Evolutionary conservation across 30 jellyfish, hydroid and myxozoan genomes (phyloP).

Genomic region (Aurelia aurita): DNA sequence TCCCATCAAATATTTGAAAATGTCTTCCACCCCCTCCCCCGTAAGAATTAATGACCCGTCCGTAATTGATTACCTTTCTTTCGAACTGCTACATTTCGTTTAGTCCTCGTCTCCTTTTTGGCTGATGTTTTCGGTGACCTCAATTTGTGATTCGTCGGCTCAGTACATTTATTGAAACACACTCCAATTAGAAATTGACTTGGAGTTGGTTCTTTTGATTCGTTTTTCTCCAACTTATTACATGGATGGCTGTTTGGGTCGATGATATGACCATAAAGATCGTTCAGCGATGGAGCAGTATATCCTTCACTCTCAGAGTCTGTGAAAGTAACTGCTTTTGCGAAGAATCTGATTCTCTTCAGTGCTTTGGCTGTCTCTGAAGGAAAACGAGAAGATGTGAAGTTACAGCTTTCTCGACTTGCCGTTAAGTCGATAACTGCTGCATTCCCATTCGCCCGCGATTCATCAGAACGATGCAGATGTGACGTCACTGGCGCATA

Average conservation of each 20-base stretch:
- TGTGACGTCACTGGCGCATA: slow-evolving; percentile 13
- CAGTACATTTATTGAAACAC: slow-evolving; percentile 30
- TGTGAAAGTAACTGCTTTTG: slow-evolving; percentile 46
- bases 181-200: slow-evolving; percentile 48
- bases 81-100: not conserved
- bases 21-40: no score
- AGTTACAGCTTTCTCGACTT: no score
- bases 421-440: no score
- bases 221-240: slow-evolving; percentile 1
- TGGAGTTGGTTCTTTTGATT: slow-evolving; percentile 42
- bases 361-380: slow-evolving; percentile 52
- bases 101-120: slow-evolving; percentile 18
- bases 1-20: no score
- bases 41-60: no score
- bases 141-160: not conserved
- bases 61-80: no score
- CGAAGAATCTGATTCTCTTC: slow-evolving; percentile 23
- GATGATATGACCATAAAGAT: slow-evolving; percentile 26
- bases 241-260: slow-evolving; percentile 14
- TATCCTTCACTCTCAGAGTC: slow-evolving; percentile 55
- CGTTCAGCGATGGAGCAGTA: slow-evolving; percentile 52
- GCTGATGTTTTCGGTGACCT: not conserved
- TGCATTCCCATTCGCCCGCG: slow-evolving; percentile 37
- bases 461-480: slow-evolving; percentile 24
- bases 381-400: not conserved